phyloP scores from a whole-genome alignment of 2,888 invertebrate genomes.

The Pocota personata region DNA sequence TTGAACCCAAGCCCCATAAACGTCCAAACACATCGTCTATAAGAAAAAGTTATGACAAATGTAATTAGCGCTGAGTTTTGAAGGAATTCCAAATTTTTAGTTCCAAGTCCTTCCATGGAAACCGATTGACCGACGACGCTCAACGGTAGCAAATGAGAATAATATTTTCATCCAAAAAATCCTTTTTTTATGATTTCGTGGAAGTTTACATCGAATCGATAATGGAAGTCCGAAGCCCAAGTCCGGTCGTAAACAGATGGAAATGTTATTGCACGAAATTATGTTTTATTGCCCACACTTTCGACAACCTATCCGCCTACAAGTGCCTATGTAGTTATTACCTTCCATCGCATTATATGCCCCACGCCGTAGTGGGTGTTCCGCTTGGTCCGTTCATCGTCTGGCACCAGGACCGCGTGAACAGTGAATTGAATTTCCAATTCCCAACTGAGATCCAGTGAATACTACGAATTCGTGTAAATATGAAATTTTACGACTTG shows the following conservation, averaged over 20 bases:
- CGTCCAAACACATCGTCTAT: neutral
- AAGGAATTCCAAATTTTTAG: neutral
- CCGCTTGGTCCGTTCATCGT: constrained; percentile 20
- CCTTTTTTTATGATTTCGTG: constrained; percentile 47
- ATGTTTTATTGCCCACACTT: constrained; percentile 62
- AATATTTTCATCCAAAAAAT: neutral
- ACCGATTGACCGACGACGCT: neutral
- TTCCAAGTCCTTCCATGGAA: constrained; percentile 37
- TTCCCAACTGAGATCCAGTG: constrained; percentile 51
- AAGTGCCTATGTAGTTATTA: neutral
- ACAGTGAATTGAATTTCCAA: constrained; percentile 65
- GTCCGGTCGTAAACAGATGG: constrained; percentile 35
- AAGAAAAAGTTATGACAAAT: constrained; percentile 27
- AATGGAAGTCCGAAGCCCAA: constrained; percentile 6
- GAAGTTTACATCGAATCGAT: constrained; percentile 37
- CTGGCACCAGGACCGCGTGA: constrained; percentile 13
- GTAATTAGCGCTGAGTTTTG: constrained; percentile 4
- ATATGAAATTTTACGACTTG: constrained; percentile 74
- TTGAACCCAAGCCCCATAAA: neutral
- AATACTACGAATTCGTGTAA: constrained; percentile 70
- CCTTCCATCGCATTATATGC: neutral
- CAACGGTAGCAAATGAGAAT: constrained; percentile 26
- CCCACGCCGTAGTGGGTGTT: constrained; percentile 56
- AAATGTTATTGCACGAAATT: constrained; percentile 60
- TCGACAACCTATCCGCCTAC: constrained; percentile 29